A percentile compares a stretch with the other conserved stretches of the same genome.
phyloP scores from a whole-genome alignment of 1,140 invertebrate genomes.

The silkworm (Bombyx mori) region ASM3026992v2 NC_085127.1:1615501-1616000 shows the following conservation, averaged over 20 bases:
- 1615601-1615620: conserved; percentile 69
- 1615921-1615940: conserved; percentile 14
- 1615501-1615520: background rate
- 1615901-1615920: conserved; percentile 15
- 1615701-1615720: conserved; percentile 5
- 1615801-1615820: conserved; percentile 7
- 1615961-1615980: conserved; percentile 18
- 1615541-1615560: conserved; percentile 5
- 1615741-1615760: conserved; percentile 20
- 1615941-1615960: background rate
- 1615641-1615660: conserved; percentile 59
- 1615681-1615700: conserved; percentile 27
- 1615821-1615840: conserved; percentile 13
- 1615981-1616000: conserved; percentile 16
- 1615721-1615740: conserved; percentile 15
- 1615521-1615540: background rate
- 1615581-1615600: conserved; percentile 73
- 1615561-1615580: conserved; percentile 62
- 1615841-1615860: conserved; percentile 12
- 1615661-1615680: conserved; percentile 34
- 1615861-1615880: conserved; percentile 7
- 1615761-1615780: conserved; percentile 16
- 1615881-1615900: conserved; percentile 18
- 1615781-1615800: conserved; percentile 8
- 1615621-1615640: conserved; percentile 77